A percentile compares a stretch with the other conserved stretches of the same genome.
Conservation (phyloP, 2,797 vertebrate species). For the Pseudochirops corinnae region DNA sequence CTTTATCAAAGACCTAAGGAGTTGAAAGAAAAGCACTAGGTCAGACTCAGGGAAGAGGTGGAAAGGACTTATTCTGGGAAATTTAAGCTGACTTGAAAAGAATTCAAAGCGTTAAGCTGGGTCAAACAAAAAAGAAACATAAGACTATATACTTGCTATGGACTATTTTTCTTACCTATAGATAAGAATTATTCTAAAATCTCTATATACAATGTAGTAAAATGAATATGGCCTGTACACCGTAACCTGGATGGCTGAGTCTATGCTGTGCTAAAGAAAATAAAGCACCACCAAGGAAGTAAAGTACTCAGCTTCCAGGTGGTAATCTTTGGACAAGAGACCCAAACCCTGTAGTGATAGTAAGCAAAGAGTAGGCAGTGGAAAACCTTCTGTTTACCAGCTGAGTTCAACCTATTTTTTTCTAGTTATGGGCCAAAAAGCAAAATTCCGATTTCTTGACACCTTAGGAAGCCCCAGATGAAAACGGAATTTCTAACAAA, state of each 20-base stretch:
- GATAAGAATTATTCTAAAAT: background rate
- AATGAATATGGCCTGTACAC: background rate
- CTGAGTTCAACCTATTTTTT: background rate
- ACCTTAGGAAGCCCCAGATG: constrained; percentile 35
- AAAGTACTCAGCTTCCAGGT: background rate
- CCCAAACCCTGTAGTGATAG: background rate
- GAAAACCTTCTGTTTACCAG: background rate
- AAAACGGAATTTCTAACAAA: constrained; percentile 55
- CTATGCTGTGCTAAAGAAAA: background rate
- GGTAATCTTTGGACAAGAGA: background rate
- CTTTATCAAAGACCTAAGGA: background rate
- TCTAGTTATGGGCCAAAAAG: constrained; percentile 24
- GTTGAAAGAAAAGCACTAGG: background rate
- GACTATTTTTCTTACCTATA: background rate
- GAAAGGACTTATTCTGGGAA: background rate
- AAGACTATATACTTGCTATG: background rate
- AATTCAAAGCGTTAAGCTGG: background rate
- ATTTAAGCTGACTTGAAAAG: background rate
- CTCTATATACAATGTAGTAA: background rate
- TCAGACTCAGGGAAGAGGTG: background rate
- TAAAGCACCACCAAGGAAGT: background rate
- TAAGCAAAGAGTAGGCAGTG: background rate
- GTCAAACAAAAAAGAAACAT: background rate
- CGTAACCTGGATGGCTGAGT: background rate
- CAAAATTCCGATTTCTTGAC: constrained; percentile 24